These are phyloP conservation scores for Pocota personata DNA, from an alignment of 2,888 invertebrate species.

Conservation along the genomic window DNA sequence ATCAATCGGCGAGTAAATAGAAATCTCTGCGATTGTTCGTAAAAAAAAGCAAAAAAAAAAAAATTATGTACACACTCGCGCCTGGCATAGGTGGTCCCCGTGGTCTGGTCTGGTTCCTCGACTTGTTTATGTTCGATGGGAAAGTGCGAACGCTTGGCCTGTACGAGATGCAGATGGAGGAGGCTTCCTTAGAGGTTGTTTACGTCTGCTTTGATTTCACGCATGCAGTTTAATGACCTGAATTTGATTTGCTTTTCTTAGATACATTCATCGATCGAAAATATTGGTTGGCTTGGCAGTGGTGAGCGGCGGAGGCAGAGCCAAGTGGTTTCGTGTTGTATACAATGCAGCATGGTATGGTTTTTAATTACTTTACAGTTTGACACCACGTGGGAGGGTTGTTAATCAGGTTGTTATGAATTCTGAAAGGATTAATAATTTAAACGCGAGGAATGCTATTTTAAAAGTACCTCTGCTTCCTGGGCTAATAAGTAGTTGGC, in stretches of 20 bases:
- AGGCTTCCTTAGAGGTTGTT: constrained; percentile 49
- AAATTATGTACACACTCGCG: constrained; percentile 48
- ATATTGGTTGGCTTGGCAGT: background rate
- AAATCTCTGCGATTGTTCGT: constrained; percentile 49
- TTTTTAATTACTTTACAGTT: constrained; percentile 43
- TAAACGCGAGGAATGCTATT: background rate
- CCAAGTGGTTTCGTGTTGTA: constrained; percentile 50
- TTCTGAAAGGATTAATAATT: constrained; percentile 40
- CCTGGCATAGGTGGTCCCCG: constrained; percentile 56
- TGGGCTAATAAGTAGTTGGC: constrained; percentile 10
- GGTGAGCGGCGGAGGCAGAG: constrained; percentile 1
- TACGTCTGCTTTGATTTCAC: constrained; percentile 64
- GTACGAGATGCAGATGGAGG: constrained; percentile 23
- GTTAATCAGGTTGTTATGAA: constrained; percentile 40
- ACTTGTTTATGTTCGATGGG: constrained; percentile 38
- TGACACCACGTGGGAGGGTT: constrained; percentile 64
- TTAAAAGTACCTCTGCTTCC: background rate
- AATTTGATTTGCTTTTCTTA: constrained; percentile 57
- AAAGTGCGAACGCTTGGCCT: constrained; percentile 57
- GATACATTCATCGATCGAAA: constrained; percentile 41
- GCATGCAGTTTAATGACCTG: constrained; percentile 73
- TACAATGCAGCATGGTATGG: background rate
- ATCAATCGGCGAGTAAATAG: constrained; percentile 57
- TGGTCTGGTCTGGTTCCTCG: constrained; percentile 29
- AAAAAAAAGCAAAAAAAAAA: background rate